These are phyloP conservation scores for Aptenodytes patagonicus DNA, from an alignment of 2,113 vertebrate genomes.

Conservation along the genomic window DNA sequence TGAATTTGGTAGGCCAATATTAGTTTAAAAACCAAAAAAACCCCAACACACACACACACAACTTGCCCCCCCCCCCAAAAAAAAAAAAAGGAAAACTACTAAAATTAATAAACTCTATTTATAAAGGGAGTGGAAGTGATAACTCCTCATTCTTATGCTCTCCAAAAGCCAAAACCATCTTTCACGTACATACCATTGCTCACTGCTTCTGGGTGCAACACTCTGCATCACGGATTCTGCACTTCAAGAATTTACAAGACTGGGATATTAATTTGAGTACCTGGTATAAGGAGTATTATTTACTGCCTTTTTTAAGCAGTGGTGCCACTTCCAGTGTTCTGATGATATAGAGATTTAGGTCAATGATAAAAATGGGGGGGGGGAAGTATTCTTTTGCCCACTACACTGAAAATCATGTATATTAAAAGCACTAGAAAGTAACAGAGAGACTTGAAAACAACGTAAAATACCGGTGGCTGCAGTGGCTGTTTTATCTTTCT, in stretches of 20 bases:
- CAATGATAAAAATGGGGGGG: not conserved
- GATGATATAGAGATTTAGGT: not conserved
- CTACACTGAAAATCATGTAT: not conserved
- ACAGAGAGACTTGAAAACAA: not conserved
- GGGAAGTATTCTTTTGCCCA: not conserved
- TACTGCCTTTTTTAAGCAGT: not conserved
- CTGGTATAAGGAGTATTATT: not conserved
- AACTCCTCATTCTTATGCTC: not conserved
- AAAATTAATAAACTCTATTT: not conserved
- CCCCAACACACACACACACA: fast-evolving
- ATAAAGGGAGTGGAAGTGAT: not conserved
- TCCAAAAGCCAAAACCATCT: not conserved
- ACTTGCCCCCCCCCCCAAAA: fast-evolving
- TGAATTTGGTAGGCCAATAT: not conserved
- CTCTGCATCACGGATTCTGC: not conserved
- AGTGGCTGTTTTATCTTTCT: not conserved
- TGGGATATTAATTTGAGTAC: not conserved
- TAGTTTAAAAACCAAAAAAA: not conserved
- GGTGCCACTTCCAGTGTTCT: not conserved
- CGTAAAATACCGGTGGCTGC: not conserved
- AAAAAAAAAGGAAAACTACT: not conserved
- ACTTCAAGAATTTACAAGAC: not conserved
- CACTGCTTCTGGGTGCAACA: not conserved
- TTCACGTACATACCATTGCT: not conserved
- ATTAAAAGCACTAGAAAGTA: not conserved